Conservation (phyloP, 2,797 vertebrate species). For the Spea hammondii region DNA sequence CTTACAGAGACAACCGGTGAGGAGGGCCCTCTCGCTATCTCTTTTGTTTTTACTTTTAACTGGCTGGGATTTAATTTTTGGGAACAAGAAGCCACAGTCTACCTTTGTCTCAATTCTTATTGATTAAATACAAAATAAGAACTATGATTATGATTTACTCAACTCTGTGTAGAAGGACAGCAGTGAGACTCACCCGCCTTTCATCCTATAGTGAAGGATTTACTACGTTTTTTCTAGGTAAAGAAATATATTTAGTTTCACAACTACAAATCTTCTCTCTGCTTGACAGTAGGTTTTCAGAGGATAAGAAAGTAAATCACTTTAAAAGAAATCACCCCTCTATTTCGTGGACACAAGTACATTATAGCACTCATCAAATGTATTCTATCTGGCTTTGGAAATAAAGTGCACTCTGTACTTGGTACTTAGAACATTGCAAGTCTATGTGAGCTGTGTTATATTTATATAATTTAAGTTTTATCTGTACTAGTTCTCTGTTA, state of each 20-base stretch:
- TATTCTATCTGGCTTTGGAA: not conserved
- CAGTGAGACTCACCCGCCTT: too few species aligned
- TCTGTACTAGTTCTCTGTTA: not conserved
- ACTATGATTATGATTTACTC: not conserved
- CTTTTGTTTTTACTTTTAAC: slow-evolving; percentile 53
- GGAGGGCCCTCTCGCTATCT: too few species aligned
- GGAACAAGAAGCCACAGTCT: slow-evolving; percentile 62
- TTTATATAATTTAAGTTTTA: not conserved
- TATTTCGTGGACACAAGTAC: too few species aligned
- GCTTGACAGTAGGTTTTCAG: not conserved
- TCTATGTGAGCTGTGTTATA: not conserved
- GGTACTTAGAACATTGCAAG: not conserved
- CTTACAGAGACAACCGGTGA: too few species aligned
- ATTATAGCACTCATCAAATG: not conserved
- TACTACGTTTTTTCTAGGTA: too few species aligned
- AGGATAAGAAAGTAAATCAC: not conserved
- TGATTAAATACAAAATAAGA: not conserved
- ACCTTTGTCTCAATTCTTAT: not conserved
- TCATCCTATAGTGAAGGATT: too few species aligned
- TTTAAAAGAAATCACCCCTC: not conserved
- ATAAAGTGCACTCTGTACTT: not conserved
- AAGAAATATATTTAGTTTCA: too few species aligned
- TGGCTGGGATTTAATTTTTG: slow-evolving; percentile 57
- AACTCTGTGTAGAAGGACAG: too few species aligned
- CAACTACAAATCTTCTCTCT: not conserved